Evolutionary conservation across 2,888 invertebrate species (phyloP).

Genomic region (Lutraria lutraria): DNA sequence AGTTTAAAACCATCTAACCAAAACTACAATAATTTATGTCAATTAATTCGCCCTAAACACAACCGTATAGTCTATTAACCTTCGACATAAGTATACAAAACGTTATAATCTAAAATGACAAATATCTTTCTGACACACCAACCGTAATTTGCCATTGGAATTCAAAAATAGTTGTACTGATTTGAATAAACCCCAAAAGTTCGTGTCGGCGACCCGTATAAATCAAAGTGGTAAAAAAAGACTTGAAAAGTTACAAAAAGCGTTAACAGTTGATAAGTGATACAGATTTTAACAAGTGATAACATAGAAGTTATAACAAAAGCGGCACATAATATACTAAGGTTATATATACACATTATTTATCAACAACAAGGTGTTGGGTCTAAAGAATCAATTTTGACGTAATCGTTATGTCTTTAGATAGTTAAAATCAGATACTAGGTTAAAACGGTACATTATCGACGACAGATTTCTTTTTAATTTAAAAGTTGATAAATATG

Average conservation of each 20-base stretch:
- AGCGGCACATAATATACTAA: neutral
- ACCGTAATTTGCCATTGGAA: neutral
- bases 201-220: neutral
- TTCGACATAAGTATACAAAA: too few relatives aligned
- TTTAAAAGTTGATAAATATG: slow-evolving; percentile 4
- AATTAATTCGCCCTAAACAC: too few relatives aligned
- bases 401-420: slow-evolving; percentile 24
- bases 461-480: neutral
- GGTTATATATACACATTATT: neutral
- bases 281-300: neutral
- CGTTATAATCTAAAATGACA: too few relatives aligned
- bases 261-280: slow-evolving; percentile 24
- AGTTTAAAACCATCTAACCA: too few relatives aligned
- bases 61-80: too few relatives aligned
- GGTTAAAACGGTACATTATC: neutral
- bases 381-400: neutral
- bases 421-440: neutral
- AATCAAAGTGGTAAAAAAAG: neutral
- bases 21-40: too few relatives aligned
- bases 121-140: too few relatives aligned
- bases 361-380: slow-evolving; percentile 10
- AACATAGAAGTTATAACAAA: neutral
- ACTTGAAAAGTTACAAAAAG: slow-evolving; percentile 10
- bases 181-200: neutral
- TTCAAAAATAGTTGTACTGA: neutral